Evolutionary conservation across 1,140 invertebrate genomes (phyloP).

Genomic region (Arion vulgaris): DNA sequence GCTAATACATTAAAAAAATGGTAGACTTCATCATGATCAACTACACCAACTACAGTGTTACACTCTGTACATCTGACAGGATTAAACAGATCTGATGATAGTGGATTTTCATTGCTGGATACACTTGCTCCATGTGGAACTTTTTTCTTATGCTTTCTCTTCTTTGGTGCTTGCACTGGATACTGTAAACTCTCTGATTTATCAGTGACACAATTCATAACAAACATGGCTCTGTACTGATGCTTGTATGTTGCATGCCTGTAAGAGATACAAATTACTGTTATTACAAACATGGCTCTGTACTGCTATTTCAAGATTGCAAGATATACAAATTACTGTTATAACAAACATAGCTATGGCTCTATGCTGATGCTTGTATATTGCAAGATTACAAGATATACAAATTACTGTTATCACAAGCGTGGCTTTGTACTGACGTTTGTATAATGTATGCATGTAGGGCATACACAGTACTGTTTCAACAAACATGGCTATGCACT

Average conservation of each 20-base stretch:
- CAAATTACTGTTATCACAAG: no score
- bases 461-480: no score
- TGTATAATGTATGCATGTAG: no score
- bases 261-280: slow-evolving; percentile 52
- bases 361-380: slow-evolving; percentile 77
- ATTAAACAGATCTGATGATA: slow-evolving; percentile 72
- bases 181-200: slow-evolving; percentile 70
- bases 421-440: no score
- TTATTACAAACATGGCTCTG: no score
- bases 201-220: slow-evolving; percentile 77
- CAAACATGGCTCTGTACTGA: slow-evolving; percentile 81
- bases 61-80: slow-evolving; percentile 77
- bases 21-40: slow-evolving; percentile 79
- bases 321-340: no score
- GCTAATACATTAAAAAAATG: slow-evolving; percentile 81
- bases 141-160: slow-evolving; percentile 58
- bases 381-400: slow-evolving; percentile 74
- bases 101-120: background rate
- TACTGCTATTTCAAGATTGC: no score
- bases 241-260: slow-evolving; percentile 77
- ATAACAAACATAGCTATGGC: slow-evolving; percentile 82
- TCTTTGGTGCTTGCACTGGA: slow-evolving; percentile 60
- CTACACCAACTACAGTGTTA: slow-evolving; percentile 77
- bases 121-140: slow-evolving; percentile 23
- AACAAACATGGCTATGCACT: slow-evolving; percentile 82